Evolutionary conservation across 2,797 vertebrate genomes (phyloP), one percentile per base, ranked within the genome.

Genomic region (Microctenopoma stevenorrisi): DNA sequence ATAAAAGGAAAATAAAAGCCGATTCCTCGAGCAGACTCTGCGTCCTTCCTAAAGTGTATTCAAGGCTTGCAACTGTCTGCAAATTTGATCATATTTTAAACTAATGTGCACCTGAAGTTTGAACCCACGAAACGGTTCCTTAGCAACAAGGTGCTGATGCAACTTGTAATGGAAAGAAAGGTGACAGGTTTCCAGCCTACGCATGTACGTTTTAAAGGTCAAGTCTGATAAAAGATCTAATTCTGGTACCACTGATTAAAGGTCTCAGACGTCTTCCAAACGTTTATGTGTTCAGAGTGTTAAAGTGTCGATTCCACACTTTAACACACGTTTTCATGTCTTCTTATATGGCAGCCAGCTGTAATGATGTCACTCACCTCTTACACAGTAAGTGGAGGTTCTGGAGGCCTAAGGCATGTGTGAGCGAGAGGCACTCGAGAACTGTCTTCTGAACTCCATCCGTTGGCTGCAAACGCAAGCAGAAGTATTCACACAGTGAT

Each of bases 371-470:
- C 74, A 90, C 95, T 95, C 92, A 98, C 97, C 94, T 95, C 90
- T 95, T 94, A 85, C 97, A 98, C 66, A 93, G 90, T 81, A 77
- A 72, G 76, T 96, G 95, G 46, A 98, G 95, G 68, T 85, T 94
- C 76, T 96, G 93, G 68, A 94, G 94, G 81, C 95, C 93, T 68
- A 96, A 51, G 33, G 94, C 94, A 74, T 97, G 92, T 68, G 96
- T 95, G 89, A 98, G 95, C 81, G 95, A 94, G 77, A 99, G 92
- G 78, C 97, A 99, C 85, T 98, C 96, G 1, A 97, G 84, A 37
- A 97, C 82, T 16, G 94, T 94, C 72, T 88, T 94, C 86, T 96
- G 93, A 52, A 95, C 96, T 65, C 95, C 96, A 42, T 95, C 93
- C 81, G 92, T 46, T 18, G 94, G 94, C 96, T 98, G 87, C 43